Conservation (phyloP, 2,113 vertebrate genomes). For the Isurus oxyrinchus region DNA sequence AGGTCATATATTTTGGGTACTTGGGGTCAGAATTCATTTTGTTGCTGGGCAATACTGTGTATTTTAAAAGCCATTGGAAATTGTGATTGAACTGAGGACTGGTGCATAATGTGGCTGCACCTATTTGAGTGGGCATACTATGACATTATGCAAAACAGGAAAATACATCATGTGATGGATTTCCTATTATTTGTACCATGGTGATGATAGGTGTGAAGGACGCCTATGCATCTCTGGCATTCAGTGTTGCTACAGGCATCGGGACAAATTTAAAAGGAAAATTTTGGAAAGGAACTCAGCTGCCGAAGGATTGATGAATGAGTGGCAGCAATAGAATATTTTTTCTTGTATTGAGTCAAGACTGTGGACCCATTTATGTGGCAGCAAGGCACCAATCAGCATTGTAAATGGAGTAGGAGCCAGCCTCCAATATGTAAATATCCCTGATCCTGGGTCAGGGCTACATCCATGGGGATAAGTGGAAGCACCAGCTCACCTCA, state of each 20-base stretch:
- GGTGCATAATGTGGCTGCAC: not conserved
- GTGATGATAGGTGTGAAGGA: not conserved
- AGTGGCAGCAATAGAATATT: not conserved
- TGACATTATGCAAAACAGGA: not conserved
- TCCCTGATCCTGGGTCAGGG: not conserved
- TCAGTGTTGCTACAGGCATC: not conserved
- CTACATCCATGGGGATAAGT: not conserved
- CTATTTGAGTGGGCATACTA: not conserved
- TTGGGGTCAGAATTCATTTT: not conserved
- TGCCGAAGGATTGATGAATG: not conserved
- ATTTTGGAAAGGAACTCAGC: not conserved
- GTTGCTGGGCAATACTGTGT: not conserved
- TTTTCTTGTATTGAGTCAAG: not conserved
- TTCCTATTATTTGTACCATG: not conserved
- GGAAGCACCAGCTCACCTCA: not conserved
- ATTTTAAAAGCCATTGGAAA: not conserved
- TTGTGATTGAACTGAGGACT: not conserved
- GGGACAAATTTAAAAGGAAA: not conserved
- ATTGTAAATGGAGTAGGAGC: not conserved
- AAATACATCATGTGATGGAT: not conserved
- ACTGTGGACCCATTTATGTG: not conserved
- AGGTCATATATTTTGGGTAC: not conserved
- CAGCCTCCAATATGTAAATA: not conserved
- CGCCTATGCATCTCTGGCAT: not conserved
- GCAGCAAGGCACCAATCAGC: not conserved